Conservation (phyloP, 2,113 vertebrate species). For the Bufo gargarizans region DNA sequence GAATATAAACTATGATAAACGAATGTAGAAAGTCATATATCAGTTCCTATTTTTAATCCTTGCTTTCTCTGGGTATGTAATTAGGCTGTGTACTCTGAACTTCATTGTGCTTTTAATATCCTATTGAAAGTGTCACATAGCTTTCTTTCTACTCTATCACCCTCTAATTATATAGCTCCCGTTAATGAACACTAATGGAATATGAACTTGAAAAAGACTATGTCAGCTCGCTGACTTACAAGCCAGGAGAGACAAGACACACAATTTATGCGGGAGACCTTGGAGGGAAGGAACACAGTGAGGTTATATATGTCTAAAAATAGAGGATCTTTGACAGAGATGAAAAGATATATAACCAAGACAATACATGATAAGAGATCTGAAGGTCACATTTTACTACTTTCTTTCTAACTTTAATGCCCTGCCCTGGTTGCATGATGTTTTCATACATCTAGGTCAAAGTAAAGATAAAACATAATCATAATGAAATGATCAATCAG, state of each 20-base stretch:
- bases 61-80: constrained; percentile 40
- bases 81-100: constrained; percentile 46
- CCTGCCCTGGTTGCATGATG: not conserved
- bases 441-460: constrained; percentile 18
- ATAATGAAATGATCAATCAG: constrained; percentile 19
- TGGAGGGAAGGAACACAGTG: constrained; percentile 53
- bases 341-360: constrained; percentile 58
- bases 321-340: constrained; percentile 56
- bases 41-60: constrained; percentile 48
- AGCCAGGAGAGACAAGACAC: constrained; percentile 48
- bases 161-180: constrained; percentile 54
- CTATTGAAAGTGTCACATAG: constrained; percentile 50
- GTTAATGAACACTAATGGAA: constrained; percentile 58
- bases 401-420: constrained; percentile 27
- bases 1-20: constrained; percentile 15
- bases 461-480: not conserved
- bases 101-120: constrained; percentile 57
- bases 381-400: constrained; percentile 49
- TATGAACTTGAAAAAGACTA: constrained; percentile 56
- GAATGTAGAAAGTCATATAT: constrained; percentile 19
- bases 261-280: constrained; percentile 58
- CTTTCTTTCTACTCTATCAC: constrained; percentile 55
- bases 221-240: constrained; percentile 54
- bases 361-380: constrained; percentile 49
- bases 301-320: constrained; percentile 58